phyloP scores from a whole-genome alignment of 2,888 invertebrate genomes.

The Lamproptera curius region DNA sequence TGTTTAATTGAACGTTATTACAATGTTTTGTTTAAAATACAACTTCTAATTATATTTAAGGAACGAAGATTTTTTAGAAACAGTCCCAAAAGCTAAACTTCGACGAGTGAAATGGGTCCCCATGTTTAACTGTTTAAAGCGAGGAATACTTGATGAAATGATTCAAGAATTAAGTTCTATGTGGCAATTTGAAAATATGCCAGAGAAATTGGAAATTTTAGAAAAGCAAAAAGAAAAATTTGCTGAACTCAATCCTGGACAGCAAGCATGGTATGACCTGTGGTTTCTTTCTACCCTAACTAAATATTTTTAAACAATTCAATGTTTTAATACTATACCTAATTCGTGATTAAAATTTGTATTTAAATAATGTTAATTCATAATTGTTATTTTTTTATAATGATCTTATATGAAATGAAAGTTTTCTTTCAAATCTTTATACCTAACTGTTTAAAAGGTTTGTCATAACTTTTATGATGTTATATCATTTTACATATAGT shows the following conservation, averaged over 20 bases:
- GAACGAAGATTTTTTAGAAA: constrained; percentile 67
- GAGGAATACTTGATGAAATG: constrained; percentile 61
- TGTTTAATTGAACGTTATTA: too few species aligned
- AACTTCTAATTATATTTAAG: constrained; percentile 34
- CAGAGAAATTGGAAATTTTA: constrained; percentile 52
- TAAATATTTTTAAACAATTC: too few species aligned
- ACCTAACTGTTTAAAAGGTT: too few species aligned
- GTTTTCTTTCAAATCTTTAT: too few species aligned
- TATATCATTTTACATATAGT: too few species aligned
- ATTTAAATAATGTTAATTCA: too few species aligned
- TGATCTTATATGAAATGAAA: too few species aligned
- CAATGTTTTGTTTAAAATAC: neutral
- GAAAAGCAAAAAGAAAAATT: constrained; percentile 65
- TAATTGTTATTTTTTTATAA: too few species aligned
- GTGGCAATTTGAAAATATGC: constrained; percentile 70
- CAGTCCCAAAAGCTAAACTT: constrained; percentile 60
- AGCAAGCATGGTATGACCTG: constrained; percentile 49
- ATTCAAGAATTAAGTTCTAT: constrained; percentile 59
- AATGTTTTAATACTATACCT: too few species aligned
- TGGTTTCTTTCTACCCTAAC: too few species aligned
- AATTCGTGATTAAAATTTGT: too few species aligned
- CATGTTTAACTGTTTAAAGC: constrained; percentile 64
- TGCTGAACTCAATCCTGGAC: constrained; percentile 41
- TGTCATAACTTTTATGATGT: too few species aligned
- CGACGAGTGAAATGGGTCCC: constrained; percentile 65